These are phyloP conservation scores for Myiothlypis chrysogaster DNA, from an alignment of 2,797 vertebrate genomes.

Conservation along the genomic window DNA sequence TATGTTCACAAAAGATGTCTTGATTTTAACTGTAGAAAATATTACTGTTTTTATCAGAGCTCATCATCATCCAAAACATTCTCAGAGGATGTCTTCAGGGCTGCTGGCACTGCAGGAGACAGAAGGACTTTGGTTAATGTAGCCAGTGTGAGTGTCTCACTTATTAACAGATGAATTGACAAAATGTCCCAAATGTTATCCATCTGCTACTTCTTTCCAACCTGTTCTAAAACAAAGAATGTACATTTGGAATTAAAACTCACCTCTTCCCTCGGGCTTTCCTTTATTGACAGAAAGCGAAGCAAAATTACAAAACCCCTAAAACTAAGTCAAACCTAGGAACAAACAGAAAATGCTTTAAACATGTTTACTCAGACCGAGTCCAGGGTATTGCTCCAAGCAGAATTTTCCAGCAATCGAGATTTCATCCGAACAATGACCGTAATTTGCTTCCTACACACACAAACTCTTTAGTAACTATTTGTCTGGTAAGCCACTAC, in stretches of 20 bases:
- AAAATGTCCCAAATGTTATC: constrained; percentile 54
- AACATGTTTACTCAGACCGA: neutral
- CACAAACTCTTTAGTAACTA: neutral
- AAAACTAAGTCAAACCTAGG: neutral
- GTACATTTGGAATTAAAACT: neutral
- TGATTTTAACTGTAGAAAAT: neutral
- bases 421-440: neutral
- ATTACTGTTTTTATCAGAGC: neutral
- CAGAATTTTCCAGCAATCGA: neutral
- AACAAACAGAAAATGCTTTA: neutral
- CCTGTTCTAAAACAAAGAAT: neutral
- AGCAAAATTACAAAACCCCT: neutral
- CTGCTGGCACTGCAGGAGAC: constrained; percentile 3
- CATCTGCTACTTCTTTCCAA: constrained; percentile 53
- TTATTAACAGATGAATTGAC: constrained; percentile 58
- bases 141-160: neutral
- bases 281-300: neutral
- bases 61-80: neutral
- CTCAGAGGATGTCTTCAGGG: neutral
- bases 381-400: neutral
- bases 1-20: neutral
- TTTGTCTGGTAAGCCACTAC: neutral
- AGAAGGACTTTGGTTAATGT: constrained; percentile 15
- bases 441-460: neutral
- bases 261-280: neutral